Evolutionary conservation across 2,797 vertebrate species (phyloP), one percentile per base, ranked within the genome.

Genomic region (Clarias laeviceps): DNA sequence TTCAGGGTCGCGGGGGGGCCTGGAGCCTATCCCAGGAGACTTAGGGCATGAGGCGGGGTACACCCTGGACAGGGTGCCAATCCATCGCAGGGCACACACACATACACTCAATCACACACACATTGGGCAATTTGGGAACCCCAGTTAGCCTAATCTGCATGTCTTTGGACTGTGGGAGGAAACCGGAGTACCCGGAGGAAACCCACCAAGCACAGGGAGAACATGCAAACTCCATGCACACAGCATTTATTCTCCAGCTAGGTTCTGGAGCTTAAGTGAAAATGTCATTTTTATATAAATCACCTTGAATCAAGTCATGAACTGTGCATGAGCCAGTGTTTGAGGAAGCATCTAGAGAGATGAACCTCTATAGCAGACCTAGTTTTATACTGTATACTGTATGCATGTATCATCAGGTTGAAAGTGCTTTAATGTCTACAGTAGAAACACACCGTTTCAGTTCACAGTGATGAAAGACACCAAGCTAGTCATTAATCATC

Each of bases 381-480:
- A 24, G 29, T 27, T 5, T 17, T 4, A 37, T 40, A 2, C 22
- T 62, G 22, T 3, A 62, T n/a, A 40, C 0, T 12, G 40, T 22
- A 59, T 15, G 40, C 5, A 62, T n/a, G 22, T 40, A 18, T 79
- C 76, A 34, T 22, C 59, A 78, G 59, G 29, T 29, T 59, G 34
- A 32, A 59, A 68, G 54, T n/a, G 5, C 54, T 80, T 62, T 62
- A 80, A 78, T 56, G 50, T 70, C 6, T 56, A 68, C 40, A 64
- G 62, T 62, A 17, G n/a, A 62, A 69, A 69, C 34, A 27, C 11
- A 77, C 20, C 4, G 17, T 29, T 18, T 72, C 80, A 24, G 70
- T 34, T 77, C 81, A 70, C 40, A 64, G 82, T 65, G 11, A 70
- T 24, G 20, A 72, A 83, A 68, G 68, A 80, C 66, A 45, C 76